Percentiles rank a stretch among this genome's conserved stretches.
phyloP scores from a whole-genome alignment of 2,888 invertebrate species.

The Hipparchia semele region DNA sequence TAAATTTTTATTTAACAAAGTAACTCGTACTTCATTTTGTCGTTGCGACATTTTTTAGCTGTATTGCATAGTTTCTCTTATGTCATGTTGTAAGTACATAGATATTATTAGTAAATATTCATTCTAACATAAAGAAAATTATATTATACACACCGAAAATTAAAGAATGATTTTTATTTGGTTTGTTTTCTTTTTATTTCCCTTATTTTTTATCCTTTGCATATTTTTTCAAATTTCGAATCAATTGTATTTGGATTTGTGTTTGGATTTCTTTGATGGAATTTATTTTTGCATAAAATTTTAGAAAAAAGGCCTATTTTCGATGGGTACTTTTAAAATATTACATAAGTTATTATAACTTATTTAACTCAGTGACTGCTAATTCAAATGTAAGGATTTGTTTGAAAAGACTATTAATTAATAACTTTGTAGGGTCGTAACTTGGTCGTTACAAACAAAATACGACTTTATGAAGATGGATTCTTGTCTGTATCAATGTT shows the following conservation, averaged over 20 bases:
- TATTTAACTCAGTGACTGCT: constrained; percentile 27
- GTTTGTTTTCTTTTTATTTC: constrained; percentile 53
- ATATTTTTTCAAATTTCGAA: not conserved
- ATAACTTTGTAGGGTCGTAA: not conserved
- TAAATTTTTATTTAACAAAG: constrained; percentile 29
- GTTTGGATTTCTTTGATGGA: too few relatives aligned
- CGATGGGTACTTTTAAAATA: constrained; percentile 29
- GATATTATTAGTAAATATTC: constrained; percentile 73
- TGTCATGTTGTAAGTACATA: constrained; percentile 68
- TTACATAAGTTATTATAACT: constrained; percentile 15
- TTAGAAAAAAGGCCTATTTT: constrained; percentile 43
- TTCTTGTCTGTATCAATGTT: constrained; percentile 2
- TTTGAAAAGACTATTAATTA: constrained; percentile 55
- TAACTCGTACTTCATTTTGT: constrained; percentile 60
- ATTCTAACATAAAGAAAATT: constrained; percentile 67
- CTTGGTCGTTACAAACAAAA: not conserved
- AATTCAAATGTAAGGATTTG: constrained; percentile 61
- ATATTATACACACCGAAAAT: constrained; percentile 75
- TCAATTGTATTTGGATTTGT: constrained; percentile 23
- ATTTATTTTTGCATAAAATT: constrained; percentile 36
- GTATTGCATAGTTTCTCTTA: constrained; percentile 63
- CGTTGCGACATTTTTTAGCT: constrained; percentile 66
- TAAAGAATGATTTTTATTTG: constrained; percentile 76
- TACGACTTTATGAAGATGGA: not conserved
- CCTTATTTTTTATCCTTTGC: constrained; percentile 43